Conservation (phyloP, 2,888 invertebrate genomes). For the Aplocera efformata region DNA sequence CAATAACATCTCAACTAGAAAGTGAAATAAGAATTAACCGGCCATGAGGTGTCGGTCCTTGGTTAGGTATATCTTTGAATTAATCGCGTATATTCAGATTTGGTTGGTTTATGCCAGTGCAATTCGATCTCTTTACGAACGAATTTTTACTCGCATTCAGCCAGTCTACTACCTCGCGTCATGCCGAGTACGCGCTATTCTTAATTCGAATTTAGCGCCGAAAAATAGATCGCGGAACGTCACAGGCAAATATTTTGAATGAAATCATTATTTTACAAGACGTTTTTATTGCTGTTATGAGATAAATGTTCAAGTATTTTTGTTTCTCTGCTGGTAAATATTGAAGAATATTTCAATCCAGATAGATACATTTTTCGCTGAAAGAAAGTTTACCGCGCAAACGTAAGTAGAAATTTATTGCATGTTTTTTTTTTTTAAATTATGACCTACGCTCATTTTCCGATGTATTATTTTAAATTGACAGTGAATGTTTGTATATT, state of each 20-base stretch:
- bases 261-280: constrained; percentile 17
- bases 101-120: constrained; percentile 67
- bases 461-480: no score
- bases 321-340: constrained; percentile 18
- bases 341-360: constrained; percentile 19
- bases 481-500: no score
- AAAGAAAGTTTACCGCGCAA: constrained; percentile 39
- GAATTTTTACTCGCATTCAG: constrained; percentile 39
- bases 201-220: constrained; percentile 32
- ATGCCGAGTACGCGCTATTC: constrained; percentile 41
- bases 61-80: constrained; percentile 35
- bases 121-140: constrained; percentile 46
- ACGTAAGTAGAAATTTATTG: constrained; percentile 35
- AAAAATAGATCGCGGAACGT: constrained; percentile 34
- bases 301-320: constrained; percentile 13
- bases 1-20: constrained; percentile 48
- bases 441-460: no score
- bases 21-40: constrained; percentile 58
- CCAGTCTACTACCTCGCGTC: constrained; percentile 57
- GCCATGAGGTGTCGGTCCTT: constrained; percentile 41
- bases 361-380: constrained; percentile 23
- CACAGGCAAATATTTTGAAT: constrained; percentile 26
- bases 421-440: background rate
- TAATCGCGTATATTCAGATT: constrained; percentile 54
- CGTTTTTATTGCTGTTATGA: constrained; percentile 9